These are phyloP conservation scores for Drosophila pseudoananassae DNA, from an alignment of 1,140 invertebrate species.

Conservation along the genomic window DNA sequence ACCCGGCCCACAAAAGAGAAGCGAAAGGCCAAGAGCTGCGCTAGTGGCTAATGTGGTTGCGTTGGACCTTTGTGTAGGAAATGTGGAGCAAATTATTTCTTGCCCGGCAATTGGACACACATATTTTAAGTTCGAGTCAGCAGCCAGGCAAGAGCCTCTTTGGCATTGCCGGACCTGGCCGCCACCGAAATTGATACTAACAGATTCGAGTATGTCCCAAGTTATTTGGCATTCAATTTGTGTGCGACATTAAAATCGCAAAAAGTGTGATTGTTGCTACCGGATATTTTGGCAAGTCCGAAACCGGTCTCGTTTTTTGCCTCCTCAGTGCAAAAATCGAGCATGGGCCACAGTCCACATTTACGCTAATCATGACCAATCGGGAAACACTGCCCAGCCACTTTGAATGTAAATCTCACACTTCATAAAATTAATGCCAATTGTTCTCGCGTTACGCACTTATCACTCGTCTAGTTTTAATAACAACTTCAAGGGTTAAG, in stretches of 20 bases:
- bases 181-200: conserved; percentile 17
- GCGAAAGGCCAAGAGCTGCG: conserved; percentile 57
- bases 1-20: conserved; percentile 46
- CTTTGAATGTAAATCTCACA: conserved; percentile 45
- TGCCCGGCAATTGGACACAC: conserved; percentile 62
- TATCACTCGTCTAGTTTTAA: neutral
- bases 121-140: conserved; percentile 53
- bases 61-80: conserved; percentile 55
- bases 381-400: conserved; percentile 38
- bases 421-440: conserved; percentile 37
- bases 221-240: conserved; percentile 73
- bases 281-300: conserved; percentile 69
- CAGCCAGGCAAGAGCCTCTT: conserved; percentile 14
- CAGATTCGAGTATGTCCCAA: conserved; percentile 46
- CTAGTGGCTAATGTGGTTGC: conserved; percentile 53
- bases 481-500: conserved; percentile 1
- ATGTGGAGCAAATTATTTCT: conserved; percentile 77
- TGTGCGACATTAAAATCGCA: conserved; percentile 76
- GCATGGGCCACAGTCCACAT: conserved; percentile 13
- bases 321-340: conserved; percentile 31
- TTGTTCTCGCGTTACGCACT: conserved; percentile 40
- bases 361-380: conserved; percentile 55
- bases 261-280: conserved; percentile 73
- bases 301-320: conserved; percentile 39
- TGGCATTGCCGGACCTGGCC: conserved; percentile 48